Base-by-base conservation (phyloP, 1,140 invertebrate genomes). In the Heterodera schachtii region DNA sequence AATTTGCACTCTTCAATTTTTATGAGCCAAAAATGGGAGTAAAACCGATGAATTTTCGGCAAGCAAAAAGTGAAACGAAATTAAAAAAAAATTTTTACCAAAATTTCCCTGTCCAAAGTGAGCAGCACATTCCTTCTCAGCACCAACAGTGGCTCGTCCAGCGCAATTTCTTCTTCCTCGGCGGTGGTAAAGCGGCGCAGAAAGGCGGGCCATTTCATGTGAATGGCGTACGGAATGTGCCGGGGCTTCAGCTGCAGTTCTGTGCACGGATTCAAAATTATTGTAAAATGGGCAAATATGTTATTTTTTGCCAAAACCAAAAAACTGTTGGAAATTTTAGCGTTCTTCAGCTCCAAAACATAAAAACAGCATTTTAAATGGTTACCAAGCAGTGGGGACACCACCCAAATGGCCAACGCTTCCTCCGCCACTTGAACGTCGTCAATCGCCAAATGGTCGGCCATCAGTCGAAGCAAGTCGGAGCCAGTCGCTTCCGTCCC, bases 181-280 rank as follows among this genome's bases (percentile, higher is more conserved):
- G 85, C 85, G 16, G 31, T 81, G 21, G 85, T 83, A 77, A 87
- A 86, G 31, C 82, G 83, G 6, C 82, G 52, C 21, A 86, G 70
- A 60, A 86, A 87, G 19, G 70, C 47, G 19, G 85, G 78, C 85
- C 85, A 86, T 81, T 86, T 87, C 16, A 69, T 44, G 64, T 79
- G 80, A 44, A 86, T 70, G 66, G 82, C 80, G 21, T 69, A 86
- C 21, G 84, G 82, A 46, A 87, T 73, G 74, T 86, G 85, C 44
- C 83, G 84, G 9, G 85, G 83, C 49, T 87, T 86, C 21, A 86
- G 31, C 74, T 87, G 85, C 44, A 86, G 73, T 79, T 86, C 85
- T 83, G 49, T n/a, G 21, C 19, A 79, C 43, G 49, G 52, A 67
- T 60, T 81, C 49, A 11, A 49, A 31, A 47, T 0, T 6, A 81